A percentile compares a stretch with the other conserved stretches of the same genome.
These are phyloP conservation scores for Aplochiton taeniatus DNA, from an alignment of 2,797 vertebrate genomes.

Conservation along the genomic window DNA sequence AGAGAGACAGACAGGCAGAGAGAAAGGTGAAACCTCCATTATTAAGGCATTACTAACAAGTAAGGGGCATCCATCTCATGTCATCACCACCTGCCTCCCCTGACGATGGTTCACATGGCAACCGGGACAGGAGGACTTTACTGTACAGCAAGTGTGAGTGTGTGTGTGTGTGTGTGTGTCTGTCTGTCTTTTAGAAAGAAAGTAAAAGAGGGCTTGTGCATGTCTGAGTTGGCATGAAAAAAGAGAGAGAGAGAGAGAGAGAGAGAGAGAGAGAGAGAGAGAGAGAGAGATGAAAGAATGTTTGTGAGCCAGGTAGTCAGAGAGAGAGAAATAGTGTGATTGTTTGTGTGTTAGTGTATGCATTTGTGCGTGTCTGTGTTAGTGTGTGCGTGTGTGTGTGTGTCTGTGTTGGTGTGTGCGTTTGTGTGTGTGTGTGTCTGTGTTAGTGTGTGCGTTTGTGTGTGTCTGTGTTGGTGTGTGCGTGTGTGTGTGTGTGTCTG, in stretches of 20 bases:
- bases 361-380: background rate
- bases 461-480: no score
- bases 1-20: background rate
- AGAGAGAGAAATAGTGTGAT: background rate
- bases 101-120: constrained; percentile 41
- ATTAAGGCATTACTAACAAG: background rate
- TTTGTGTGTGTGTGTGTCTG: no score
- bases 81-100: constrained; percentile 25
- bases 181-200: background rate
- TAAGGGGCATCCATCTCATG: constrained; percentile 3
- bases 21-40: background rate
- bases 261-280: background rate
- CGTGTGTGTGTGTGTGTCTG: no score
- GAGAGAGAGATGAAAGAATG: background rate
- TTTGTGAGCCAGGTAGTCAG: background rate
- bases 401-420: background rate
- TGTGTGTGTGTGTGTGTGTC: background rate
- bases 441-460: no score
- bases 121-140: constrained; percentile 23
- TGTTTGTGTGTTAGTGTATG: background rate
- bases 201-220: background rate
- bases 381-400: background rate
- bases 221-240: no score
- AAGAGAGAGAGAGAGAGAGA: background rate
- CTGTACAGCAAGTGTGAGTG: constrained; percentile 11